Percentiles rank a stretch among this genome's conserved stretches.
These are phyloP conservation scores for Sclerurus mexicanus DNA, from an alignment of 2,113 vertebrate genomes.

Conservation along the genomic window DNA sequence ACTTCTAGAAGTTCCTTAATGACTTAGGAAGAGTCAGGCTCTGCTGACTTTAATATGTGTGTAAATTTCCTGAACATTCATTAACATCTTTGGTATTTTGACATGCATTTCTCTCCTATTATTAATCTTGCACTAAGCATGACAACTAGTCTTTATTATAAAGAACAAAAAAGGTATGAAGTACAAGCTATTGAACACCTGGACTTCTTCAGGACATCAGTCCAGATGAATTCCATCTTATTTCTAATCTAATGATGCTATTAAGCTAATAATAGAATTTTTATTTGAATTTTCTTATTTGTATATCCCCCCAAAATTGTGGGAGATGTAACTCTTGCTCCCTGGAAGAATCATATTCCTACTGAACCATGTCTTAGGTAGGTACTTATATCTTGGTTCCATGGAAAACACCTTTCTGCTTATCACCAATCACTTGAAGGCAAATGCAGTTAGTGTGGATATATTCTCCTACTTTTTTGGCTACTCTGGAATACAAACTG, in stretches of 20 bases:
- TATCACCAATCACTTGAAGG: background rate
- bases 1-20: background rate
- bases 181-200: background rate
- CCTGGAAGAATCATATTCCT: background rate
- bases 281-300: background rate
- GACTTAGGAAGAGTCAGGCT: background rate
- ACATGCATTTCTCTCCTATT: background rate
- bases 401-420: background rate
- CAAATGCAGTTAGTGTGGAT: background rate
- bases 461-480: background rate
- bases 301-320: background rate
- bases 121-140: background rate
- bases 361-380: background rate
- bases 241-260: background rate
- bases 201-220: rapidly evolving
- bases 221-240: background rate
- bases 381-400: background rate
- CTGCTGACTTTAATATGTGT: background rate
- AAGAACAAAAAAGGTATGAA: background rate
- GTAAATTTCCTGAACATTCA: background rate
- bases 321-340: background rate
- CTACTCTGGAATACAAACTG: background rate
- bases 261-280: background rate
- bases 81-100: background rate
- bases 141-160: background rate